These are phyloP conservation scores for Drosophila kurseongensis DNA, from an alignment of 1,140 invertebrate species.

Conservation along the genomic window DNA sequence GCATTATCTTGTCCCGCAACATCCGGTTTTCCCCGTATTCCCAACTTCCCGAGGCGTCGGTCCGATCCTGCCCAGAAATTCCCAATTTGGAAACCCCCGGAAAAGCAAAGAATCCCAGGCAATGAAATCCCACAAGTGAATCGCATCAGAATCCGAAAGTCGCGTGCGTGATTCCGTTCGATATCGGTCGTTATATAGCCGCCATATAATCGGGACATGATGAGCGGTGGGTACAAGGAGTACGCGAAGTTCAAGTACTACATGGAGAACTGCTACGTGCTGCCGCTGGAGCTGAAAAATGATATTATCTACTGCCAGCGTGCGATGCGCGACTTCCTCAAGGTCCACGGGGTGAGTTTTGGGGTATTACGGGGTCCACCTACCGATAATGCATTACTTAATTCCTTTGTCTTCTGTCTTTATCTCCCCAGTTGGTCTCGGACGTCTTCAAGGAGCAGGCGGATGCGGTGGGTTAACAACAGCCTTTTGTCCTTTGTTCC, in stretches of 20 bases:
- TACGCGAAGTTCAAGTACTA: conserved; percentile 58
- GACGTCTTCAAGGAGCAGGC: conserved; percentile 75
- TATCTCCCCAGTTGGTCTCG: conserved; percentile 63
- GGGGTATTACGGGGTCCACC: not conserved
- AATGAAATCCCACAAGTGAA: conserved; percentile 45
- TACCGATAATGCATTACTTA: conserved; percentile 5
- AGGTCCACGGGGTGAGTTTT: conserved; percentile 77
- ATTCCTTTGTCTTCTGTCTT: conserved; percentile 9
- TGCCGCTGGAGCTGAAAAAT: conserved; percentile 77
- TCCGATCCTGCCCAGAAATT: too few species aligned
- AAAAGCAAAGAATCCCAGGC: not conserved
- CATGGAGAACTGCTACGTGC: conserved; percentile 71
- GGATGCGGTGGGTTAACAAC: conserved; percentile 69
- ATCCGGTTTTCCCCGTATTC: not conserved
- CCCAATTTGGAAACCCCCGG: not conserved
- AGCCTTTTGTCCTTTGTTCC: not conserved
- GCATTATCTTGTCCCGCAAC: not conserved
- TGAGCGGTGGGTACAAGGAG: conserved; percentile 19
- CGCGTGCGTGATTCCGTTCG: conserved; percentile 20
- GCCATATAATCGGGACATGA: conserved; percentile 30
- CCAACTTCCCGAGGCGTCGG: not conserved
- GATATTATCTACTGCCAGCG: conserved; percentile 82
- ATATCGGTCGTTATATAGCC: conserved; percentile 17
- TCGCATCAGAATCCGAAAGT: conserved; percentile 12
- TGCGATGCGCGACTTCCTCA: conserved; percentile 73